Evolutionary conservation across 2,113 vertebrate genomes (phyloP).

Genomic region (Dasyornis broadbenti): DNA sequence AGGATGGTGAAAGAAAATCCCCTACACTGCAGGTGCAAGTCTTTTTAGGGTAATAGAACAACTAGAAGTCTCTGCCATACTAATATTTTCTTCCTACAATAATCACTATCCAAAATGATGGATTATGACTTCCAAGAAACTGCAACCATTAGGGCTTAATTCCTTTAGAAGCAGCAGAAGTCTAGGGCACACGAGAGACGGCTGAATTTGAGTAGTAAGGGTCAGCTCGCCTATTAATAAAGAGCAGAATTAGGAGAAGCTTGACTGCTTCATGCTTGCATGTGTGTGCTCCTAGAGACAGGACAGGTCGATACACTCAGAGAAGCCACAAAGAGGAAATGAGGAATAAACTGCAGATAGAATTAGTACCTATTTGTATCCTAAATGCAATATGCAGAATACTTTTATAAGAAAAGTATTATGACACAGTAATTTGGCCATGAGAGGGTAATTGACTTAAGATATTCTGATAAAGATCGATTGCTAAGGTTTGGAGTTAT

Average conservation of each 20-base stretch:
- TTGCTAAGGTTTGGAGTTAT: constrained; percentile 76
- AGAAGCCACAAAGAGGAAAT: neutral
- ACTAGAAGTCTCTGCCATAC: neutral
- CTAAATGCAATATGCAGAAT: constrained; percentile 21
- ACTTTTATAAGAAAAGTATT: constrained; percentile 45
- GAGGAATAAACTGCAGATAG: neutral
- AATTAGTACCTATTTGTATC: constrained; percentile 42
- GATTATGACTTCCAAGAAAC: neutral
- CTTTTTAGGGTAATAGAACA: neutral
- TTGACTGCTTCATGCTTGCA: neutral
- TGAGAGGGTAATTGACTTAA: constrained; percentile 85
- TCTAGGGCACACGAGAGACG: neutral
- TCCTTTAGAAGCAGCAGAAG: constrained; percentile 4
- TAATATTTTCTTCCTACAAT: neutral
- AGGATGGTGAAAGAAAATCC: neutral
- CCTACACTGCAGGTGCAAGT: neutral
- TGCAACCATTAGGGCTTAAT: neutral
- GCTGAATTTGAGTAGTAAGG: neutral
- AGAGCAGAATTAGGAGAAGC: neutral
- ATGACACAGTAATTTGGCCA: constrained; percentile 52
- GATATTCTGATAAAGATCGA: constrained; percentile 89
- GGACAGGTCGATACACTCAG: neutral
- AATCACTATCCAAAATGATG: neutral
- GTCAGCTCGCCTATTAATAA: neutral
- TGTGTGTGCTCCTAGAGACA: neutral